Base-by-base conservation (phyloP, 2,113 vertebrate genomes). In the Xiphias gladius region DNA sequence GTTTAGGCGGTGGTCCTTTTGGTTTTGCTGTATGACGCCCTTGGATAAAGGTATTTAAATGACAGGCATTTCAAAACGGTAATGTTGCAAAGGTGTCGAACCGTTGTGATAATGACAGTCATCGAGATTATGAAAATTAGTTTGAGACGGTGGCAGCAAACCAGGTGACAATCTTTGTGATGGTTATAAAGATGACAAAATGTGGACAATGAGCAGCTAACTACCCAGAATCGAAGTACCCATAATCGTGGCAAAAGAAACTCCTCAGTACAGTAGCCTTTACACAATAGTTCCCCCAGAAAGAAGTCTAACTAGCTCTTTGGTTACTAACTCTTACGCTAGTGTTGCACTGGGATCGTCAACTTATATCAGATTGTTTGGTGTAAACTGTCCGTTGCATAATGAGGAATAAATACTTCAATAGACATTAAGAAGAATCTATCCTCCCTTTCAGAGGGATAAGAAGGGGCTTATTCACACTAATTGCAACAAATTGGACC, bases 1-100 rank as follows among this genome's bases (percentile, higher is more conserved):
- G 35, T 73, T 85, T 54, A 11, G 30, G 28, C 19, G 58, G 35
- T 50, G 80, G 81, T 64, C 59, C 30, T 65, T 79, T 73, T 57
- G 39, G n/a, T 32, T 67, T 50, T 74, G 58, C 35, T 55, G 54
- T 7, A 22, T 73, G 41, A 43, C 58, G 30, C 50, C 26, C 20
- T 62, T 19, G 50, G 9, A 55, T 71, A 10, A 43, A 79, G 64
- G 46, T 58, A 22, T 46, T 61, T 69, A 59, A 70, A 70, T 65
- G 69, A 30, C 22, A 39, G 32, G 20, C 12, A 19, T 24, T 65
- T 57, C 26, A 66, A 62, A 72, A 52, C 20, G 1, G 5, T 63
- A 35, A 71, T 2, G 11, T 50, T 70, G 76, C 32, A 48, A 73
- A 76, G 62, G 71, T 79, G 77, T 62, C 11, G 2, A 35, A 54